phyloP scores from a whole-genome alignment of 2,888 invertebrate species.

The Noctua pronuba region DNA sequence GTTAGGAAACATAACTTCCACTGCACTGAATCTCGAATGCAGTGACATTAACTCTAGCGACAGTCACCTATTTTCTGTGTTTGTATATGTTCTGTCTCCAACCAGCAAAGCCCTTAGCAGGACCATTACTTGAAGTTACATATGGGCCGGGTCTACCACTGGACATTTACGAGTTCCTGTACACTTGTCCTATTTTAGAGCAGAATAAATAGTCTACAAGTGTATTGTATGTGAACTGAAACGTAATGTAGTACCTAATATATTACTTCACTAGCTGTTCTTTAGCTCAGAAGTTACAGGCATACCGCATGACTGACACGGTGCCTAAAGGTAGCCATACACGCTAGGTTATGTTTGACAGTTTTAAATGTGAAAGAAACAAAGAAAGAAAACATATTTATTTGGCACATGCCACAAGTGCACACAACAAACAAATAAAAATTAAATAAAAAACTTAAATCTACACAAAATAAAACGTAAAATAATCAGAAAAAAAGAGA shows the following conservation, averaged over 20 bases:
- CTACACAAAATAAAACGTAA: too few species aligned
- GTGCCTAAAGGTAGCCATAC: not conserved
- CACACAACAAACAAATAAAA: too few species aligned
- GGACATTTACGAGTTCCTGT: conserved; percentile 20
- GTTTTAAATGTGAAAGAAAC: too few species aligned
- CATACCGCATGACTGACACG: not conserved
- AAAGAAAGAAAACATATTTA: too few species aligned
- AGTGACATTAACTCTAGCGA: conserved; percentile 11
- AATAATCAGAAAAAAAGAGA: too few species aligned
- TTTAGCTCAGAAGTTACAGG: not conserved
- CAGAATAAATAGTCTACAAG: conserved; percentile 15
- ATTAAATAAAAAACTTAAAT: too few species aligned
- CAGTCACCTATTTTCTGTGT: not conserved
- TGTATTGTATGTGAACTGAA: not conserved
- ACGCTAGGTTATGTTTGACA: not conserved
- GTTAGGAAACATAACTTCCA: not conserved
- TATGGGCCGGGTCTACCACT: conserved; percentile 27
- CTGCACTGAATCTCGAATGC: conserved; percentile 8
- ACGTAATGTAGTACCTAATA: not conserved
- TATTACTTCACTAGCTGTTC: not conserved
- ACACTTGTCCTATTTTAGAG: conserved; percentile 27
- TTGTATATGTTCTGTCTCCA: conserved; percentile 17
- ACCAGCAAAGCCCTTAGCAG: conserved; percentile 18
- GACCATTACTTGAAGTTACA: conserved; percentile 46
- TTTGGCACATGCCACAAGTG: too few species aligned